Evolutionary conservation across 2,113 vertebrate genomes (phyloP).

Genomic region (Leucoraja erinaceus): DNA sequence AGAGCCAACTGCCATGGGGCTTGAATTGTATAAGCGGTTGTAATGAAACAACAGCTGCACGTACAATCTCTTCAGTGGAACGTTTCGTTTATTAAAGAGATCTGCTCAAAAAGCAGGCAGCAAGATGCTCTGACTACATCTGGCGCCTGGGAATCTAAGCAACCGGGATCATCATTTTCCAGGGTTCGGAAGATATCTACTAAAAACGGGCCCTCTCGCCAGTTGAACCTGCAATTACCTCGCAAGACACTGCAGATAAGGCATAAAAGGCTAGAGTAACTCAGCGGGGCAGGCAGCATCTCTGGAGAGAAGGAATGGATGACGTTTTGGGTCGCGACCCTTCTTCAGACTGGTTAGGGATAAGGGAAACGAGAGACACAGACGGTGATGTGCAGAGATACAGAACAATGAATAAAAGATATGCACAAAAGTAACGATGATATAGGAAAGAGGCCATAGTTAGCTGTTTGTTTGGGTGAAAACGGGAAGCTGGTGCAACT

Average conservation of each 20-base stretch:
- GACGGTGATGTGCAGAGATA: no score
- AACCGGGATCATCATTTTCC: not conserved
- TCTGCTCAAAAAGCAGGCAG: not conserved
- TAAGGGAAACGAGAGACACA: no score
- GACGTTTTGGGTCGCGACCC: no score
- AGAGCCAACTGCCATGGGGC: conserved; percentile 13
- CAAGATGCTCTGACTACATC: not conserved
- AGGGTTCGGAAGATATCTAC: not conserved
- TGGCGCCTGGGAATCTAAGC: not conserved
- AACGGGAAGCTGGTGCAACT: no score
- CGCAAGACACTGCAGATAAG: not conserved
- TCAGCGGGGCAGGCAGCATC: no score
- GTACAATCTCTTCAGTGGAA: not conserved
- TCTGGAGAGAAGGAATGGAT: no score
- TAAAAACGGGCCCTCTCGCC: not conserved
- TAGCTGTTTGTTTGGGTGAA: no score
- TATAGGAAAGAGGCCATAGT: no score
- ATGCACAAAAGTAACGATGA: no score
- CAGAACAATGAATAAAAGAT: no score
- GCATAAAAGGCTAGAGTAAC: no score
- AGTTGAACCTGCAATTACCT: not conserved
- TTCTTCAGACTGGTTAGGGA: no score
- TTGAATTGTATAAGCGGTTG: conserved; percentile 23
- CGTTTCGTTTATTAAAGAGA: conserved; percentile 26
- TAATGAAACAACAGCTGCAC: conserved; percentile 31